Evolutionary conservation across 2,888 invertebrate species (phyloP).

Genomic region (Dynastes grantii): DNA sequence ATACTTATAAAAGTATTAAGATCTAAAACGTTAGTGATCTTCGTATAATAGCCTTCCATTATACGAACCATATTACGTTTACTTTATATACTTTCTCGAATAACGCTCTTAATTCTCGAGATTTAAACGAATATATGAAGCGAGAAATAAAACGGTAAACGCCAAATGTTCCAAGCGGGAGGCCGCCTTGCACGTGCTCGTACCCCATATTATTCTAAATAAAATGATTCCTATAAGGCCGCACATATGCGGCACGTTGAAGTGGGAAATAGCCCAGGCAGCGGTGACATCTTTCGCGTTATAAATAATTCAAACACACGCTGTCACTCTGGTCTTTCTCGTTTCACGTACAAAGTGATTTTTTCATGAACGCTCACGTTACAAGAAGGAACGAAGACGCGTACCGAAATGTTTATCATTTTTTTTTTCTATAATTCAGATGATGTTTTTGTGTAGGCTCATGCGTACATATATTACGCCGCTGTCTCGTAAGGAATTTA

Average conservation of each 20-base stretch:
- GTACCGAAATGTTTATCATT: conserved; percentile 37
- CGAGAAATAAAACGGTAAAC: conserved; percentile 25
- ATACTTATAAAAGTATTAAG: too few relatives aligned
- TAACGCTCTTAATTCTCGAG: not conserved
- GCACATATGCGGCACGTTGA: conserved; percentile 24
- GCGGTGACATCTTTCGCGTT: conserved; percentile 39
- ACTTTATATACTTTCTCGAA: too few relatives aligned
- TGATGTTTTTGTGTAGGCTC: too few relatives aligned
- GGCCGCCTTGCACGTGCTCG: conserved; percentile 33
- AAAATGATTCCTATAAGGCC: conserved; percentile 37
- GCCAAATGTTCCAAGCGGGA: conserved; percentile 44
- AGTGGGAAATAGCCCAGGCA: conserved; percentile 29
- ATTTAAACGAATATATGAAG: conserved; percentile 1
- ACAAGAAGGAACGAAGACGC: conserved; percentile 18
- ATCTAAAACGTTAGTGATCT: too few relatives aligned
- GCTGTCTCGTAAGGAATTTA: too few relatives aligned
- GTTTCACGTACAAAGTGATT: conserved; percentile 2
- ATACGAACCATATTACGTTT: too few relatives aligned
- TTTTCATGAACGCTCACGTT: conserved; percentile 21
- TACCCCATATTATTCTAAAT: conserved; percentile 36
- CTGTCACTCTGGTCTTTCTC: conserved; percentile 22
- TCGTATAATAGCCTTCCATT: too few relatives aligned
- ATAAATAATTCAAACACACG: conserved; percentile 43
- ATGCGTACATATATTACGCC: too few relatives aligned
- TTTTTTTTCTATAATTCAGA: not conserved